phyloP scores from a whole-genome alignment of 2,113 vertebrate species.

The Chelonoidis abingdonii region DNA sequence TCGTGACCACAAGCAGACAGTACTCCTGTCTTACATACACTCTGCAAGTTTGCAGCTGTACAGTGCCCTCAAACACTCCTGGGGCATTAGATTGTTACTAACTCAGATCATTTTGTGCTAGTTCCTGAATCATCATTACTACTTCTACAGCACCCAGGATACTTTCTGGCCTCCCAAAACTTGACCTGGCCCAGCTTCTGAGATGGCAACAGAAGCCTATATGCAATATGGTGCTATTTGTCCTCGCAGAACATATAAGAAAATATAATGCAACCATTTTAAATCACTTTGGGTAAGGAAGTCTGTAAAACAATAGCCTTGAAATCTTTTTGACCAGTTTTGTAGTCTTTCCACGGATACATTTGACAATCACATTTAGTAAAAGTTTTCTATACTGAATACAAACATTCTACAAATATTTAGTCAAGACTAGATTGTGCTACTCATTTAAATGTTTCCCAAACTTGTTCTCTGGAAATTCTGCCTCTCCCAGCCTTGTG shows the following conservation, averaged over 20 bases:
- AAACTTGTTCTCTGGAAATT: constrained; percentile 21
- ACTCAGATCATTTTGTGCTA: not conserved
- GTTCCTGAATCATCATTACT: not conserved
- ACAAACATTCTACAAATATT: not conserved
- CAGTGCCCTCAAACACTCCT: not conserved
- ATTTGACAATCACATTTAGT: not conserved
- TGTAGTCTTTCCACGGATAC: not conserved
- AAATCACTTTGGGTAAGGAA: not conserved
- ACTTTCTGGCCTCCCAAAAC: not conserved
- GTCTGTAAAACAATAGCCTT: not conserved
- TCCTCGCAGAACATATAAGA: not conserved
- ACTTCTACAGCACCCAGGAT: not conserved
- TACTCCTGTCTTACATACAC: not conserved
- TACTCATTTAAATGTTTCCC: not conserved
- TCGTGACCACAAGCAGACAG: not conserved
- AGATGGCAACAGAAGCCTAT: not conserved
- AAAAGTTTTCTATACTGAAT: not conserved
- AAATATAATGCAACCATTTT: not conserved
- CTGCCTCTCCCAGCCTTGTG: not conserved
- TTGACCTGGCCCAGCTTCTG: not conserved
- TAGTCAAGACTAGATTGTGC: not conserved
- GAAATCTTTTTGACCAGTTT: not conserved
- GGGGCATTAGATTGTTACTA: not conserved
- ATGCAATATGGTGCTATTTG: not conserved
- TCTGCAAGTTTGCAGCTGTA: not conserved